Percentiles rank a stretch among this genome's conserved stretches.
phyloP scores from a whole-genome alignment of 2,113 vertebrate species.

The Festucalex cinctus region DNA sequence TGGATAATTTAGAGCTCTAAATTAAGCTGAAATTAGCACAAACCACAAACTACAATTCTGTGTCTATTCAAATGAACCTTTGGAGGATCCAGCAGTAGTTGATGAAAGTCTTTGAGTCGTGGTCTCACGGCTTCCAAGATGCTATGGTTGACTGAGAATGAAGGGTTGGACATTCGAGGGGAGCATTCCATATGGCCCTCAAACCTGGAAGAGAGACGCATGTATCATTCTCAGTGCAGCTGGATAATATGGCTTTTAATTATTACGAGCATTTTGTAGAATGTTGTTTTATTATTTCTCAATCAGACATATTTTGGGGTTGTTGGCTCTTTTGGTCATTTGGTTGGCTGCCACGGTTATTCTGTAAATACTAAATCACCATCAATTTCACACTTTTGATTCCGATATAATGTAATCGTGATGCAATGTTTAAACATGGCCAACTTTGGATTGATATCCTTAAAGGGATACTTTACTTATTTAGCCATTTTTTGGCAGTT shows the following conservation, averaged over 20 bases:
- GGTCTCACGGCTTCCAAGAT: conserved; percentile 93
- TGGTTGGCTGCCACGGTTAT: no score
- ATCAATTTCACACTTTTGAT: not conserved
- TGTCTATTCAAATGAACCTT: conserved; percentile 75
- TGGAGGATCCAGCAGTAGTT: conserved; percentile 92
- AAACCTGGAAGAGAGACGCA: conserved; percentile 75
- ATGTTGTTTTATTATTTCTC: not conserved
- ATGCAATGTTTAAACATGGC: not conserved
- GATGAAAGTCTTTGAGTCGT: conserved; percentile 90
- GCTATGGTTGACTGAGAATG: conserved; percentile 90
- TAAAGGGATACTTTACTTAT: no score
- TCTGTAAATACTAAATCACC: not conserved
- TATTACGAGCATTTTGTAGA: not conserved
- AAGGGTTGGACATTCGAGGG: conserved; percentile 89
- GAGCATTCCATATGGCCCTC: conserved; percentile 96
- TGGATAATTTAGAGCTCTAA: no score
- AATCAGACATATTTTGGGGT: not conserved
- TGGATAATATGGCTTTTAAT: not conserved
- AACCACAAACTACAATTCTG: not conserved
- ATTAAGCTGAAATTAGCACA: not conserved
- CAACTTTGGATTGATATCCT: not conserved
- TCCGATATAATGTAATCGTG: not conserved
- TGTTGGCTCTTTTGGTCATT: no score
- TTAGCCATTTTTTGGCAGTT: no score
- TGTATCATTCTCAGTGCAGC: not conserved